Evolutionary conservation across 2,888 invertebrate species (phyloP), one percentile per base, ranked within the genome.

Genomic region (Eudasyphora cyanicolor): DNA sequence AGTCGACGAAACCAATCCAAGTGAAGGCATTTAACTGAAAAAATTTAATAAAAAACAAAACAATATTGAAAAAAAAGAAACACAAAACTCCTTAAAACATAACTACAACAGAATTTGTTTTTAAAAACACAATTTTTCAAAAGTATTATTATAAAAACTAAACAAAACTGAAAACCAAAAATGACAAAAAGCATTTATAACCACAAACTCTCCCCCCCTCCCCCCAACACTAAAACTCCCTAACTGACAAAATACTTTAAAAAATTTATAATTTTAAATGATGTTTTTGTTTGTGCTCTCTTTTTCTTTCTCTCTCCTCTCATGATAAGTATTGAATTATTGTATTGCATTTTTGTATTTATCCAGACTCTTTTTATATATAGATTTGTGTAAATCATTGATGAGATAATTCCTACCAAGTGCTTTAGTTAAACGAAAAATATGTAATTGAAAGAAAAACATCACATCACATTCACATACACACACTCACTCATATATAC

Each of bases 391-490:
- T 74, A 76, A 57, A 82, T 85, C 81, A 76, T 86, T 86, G 80
- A 80, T 84, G 84, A 45, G 3, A 80, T 57, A 81, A 84, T 84
- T 84, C 84, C 84, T 84, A 84, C 84, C 77, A 83, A 85, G 78
- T 80, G 82, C 80, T 82, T 82, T 80, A 80, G 80, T 80, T 82
- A 57, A 82, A 67, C 69, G n/a, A n/a, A n/a, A n/a, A n/a, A n/a
- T n/a, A n/a, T n/a, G 76, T 79, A 67, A 80, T 62, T 21, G 38
- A 67, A 62, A n/a, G n/a, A 21, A 24, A 54, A 29, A 67, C 54
- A 54, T 38, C 51, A 24, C 10, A 76, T 45, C 14, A 60, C 14
- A 70, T 8, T 7, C 60, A 35, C 60, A 42, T 60, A 73, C 69
- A 71, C 62, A 67, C 32, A 32, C 57, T 76, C 42, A 49, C 69